A percentile compares a stretch with the other conserved stretches of the same genome.
These are phyloP conservation scores for Tigriopus californicus DNA, from an alignment of 2,888 invertebrate species.

Conservation along the genomic window DNA sequence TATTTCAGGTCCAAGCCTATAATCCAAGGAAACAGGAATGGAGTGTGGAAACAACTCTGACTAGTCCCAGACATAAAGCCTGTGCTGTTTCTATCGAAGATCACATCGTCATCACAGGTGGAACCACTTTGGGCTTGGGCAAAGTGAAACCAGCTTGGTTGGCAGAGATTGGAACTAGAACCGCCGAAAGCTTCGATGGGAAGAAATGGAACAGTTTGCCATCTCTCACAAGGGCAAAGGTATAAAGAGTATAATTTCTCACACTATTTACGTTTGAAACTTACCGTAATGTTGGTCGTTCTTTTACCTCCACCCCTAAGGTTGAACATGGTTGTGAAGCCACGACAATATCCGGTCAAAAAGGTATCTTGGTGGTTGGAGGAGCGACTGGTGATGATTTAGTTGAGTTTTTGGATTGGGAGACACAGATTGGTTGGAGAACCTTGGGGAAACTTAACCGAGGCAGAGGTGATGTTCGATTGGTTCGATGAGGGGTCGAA, in stretches of 20 bases:
- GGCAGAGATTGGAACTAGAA: slow-evolving; percentile 13
- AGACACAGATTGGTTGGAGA: not conserved
- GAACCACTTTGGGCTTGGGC: slow-evolving; percentile 13
- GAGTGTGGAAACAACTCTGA: slow-evolving; percentile 12
- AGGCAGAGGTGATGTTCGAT: slow-evolving; percentile 7
- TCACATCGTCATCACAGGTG: slow-evolving; percentile 12
- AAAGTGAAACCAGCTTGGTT: slow-evolving; percentile 14
- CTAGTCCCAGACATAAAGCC: slow-evolving; percentile 13
- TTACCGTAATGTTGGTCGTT: too few relatives aligned
- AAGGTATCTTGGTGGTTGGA: slow-evolving; percentile 13
- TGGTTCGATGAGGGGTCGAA: not conserved
- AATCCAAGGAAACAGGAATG: slow-evolving; percentile 12
- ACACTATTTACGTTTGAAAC: too few relatives aligned
- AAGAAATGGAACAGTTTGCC: slow-evolving; percentile 5
- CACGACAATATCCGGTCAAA: not conserved
- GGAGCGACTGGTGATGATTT: slow-evolving; percentile 14
- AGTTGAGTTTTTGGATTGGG: slow-evolving; percentile 16
- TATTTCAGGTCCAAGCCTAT: slow-evolving; percentile 13
- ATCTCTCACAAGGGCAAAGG: slow-evolving; percentile 8
- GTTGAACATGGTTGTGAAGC: slow-evolving; percentile 15
- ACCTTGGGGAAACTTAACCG: slow-evolving; percentile 8
- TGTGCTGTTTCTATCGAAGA: slow-evolving; percentile 15
- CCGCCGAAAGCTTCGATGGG: slow-evolving; percentile 14
- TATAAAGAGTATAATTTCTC: not conserved
- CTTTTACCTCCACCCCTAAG: too few relatives aligned